Evolutionary conservation across 2,797 vertebrate genomes (phyloP).

Genomic region (Cryptoblepharus egeriae): DNA sequence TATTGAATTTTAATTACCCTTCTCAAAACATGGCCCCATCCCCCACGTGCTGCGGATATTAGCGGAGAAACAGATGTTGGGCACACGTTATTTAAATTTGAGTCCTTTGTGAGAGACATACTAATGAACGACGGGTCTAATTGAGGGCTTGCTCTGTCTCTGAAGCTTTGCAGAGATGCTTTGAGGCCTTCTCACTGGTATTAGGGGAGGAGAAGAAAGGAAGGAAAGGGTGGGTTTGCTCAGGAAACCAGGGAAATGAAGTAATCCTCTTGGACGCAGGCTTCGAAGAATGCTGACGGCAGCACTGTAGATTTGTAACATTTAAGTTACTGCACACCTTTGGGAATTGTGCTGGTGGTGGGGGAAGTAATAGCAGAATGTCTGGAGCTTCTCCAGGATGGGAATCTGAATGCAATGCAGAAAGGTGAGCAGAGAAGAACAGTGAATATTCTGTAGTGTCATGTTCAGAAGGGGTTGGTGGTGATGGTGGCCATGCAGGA

Average conservation of each 20-base stretch:
- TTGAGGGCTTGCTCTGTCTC: conserved; percentile 46
- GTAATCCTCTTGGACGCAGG: conserved; percentile 49
- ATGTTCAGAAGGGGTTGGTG: background rate
- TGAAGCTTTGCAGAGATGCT: conserved; percentile 38
- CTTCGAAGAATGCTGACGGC: conserved; percentile 49
- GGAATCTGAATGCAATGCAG: conserved; percentile 8
- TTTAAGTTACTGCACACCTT: conserved; percentile 27
- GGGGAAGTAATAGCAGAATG: rapidly evolving
- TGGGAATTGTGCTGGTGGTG: conserved; percentile 1
- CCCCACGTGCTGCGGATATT: background rate
- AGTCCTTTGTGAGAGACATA: conserved; percentile 26
- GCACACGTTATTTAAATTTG: conserved; percentile 55
- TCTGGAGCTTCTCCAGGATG: conserved; percentile 30
- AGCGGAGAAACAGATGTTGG: conserved; percentile 43
- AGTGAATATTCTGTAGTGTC: background rate
- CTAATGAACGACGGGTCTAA: conserved; percentile 44
- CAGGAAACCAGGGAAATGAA: conserved; percentile 46
- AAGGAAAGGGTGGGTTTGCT: background rate
- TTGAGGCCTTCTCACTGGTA: background rate
- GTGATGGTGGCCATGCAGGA: background rate
- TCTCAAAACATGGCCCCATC: background rate
- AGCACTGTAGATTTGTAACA: conserved; percentile 46
- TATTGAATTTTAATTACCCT: conserved; percentile 30
- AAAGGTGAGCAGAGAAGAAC: background rate
- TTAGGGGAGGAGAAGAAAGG: background rate